phyloP scores from a whole-genome alignment of 2,888 invertebrate species.

The Octonoba sinensis region DNA sequence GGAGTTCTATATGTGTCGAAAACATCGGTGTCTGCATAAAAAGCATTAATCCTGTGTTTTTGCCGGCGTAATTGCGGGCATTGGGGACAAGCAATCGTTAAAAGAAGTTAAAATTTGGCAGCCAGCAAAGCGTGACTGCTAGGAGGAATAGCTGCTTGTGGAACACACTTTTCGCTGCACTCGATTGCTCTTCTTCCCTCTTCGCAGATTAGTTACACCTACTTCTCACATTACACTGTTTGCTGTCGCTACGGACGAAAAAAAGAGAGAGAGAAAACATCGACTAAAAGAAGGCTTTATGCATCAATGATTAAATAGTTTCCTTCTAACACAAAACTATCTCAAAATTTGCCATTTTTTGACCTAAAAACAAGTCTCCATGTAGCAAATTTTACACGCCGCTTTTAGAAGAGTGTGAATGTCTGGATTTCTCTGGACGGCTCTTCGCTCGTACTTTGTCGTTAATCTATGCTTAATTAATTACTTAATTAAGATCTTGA shows the following conservation, averaged over 20 bases:
- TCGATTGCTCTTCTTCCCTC: conserved; percentile 20
- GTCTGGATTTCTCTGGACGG: too few relatives aligned
- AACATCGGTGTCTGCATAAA: too few relatives aligned
- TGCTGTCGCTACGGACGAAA: conserved; percentile 48
- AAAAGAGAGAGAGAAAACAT: conserved; percentile 4
- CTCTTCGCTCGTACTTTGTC: too few relatives aligned
- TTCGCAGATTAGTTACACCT: conserved; percentile 54
- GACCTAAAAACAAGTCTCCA: conserved; percentile 49
- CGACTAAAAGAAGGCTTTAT: conserved; percentile 31
- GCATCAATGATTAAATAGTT: conserved; percentile 55
- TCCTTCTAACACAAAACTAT: conserved; percentile 43
- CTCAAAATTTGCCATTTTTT: conserved; percentile 46
- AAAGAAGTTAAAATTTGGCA: conserved; percentile 5
- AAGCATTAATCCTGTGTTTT: background rate
- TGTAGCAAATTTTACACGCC: conserved; percentile 19
- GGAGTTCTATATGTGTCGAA: too few relatives aligned
- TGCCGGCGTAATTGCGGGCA: conserved; percentile 12
- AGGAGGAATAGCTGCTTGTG: background rate
- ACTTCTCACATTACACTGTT: conserved; percentile 62
- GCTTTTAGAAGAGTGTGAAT: too few relatives aligned
- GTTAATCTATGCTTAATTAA: too few relatives aligned
- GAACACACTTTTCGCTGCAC: conserved; percentile 39
- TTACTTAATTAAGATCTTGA: too few relatives aligned
- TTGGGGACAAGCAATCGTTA: conserved; percentile 28
- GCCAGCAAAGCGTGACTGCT: conserved; percentile 1